These are phyloP conservation scores for Saimiri boliviensis DNA, from an alignment of 2,113 vertebrate genomes.

Conservation along the genomic window DNA sequence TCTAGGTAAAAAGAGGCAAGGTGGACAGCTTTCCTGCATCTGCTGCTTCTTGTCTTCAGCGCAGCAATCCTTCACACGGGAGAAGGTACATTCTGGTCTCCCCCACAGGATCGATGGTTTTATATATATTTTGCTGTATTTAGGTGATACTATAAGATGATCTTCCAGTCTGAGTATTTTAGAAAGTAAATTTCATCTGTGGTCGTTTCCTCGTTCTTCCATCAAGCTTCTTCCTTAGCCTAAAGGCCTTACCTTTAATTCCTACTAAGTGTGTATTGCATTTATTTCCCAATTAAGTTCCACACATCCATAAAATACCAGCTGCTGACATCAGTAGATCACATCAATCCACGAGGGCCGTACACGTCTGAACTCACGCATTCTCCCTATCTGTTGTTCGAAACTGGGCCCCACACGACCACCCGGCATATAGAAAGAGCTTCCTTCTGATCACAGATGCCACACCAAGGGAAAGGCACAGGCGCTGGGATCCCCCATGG, in stretches of 20 bases:
- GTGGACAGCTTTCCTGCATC: not conserved
- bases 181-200: not conserved
- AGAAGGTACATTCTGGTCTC: not conserved
- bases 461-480: no score
- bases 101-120: not conserved
- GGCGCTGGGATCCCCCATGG: no score
- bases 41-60: not conserved
- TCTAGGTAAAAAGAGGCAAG: not conserved
- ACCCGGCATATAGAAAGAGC: not conserved
- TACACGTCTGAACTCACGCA: rapidly evolving
- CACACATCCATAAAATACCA: rapidly evolving
- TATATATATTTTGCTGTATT: not conserved
- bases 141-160: not conserved
- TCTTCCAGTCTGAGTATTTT: not conserved
- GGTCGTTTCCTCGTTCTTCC: not conserved
- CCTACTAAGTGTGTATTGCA: rapidly evolving
- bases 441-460: rapidly evolving
- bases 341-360: not conserved
- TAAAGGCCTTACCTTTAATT: not conserved
- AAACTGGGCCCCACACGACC: no score
- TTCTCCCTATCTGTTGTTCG: rapidly evolving
- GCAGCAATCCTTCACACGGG: not conserved
- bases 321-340: not conserved
- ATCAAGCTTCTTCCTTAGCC: no score
- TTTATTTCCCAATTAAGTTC: not conserved